A percentile compares a stretch with the other conserved stretches of the same genome.
phyloP scores from a whole-genome alignment of 2,888 invertebrate species.

The Gortyna flavago region DNA sequence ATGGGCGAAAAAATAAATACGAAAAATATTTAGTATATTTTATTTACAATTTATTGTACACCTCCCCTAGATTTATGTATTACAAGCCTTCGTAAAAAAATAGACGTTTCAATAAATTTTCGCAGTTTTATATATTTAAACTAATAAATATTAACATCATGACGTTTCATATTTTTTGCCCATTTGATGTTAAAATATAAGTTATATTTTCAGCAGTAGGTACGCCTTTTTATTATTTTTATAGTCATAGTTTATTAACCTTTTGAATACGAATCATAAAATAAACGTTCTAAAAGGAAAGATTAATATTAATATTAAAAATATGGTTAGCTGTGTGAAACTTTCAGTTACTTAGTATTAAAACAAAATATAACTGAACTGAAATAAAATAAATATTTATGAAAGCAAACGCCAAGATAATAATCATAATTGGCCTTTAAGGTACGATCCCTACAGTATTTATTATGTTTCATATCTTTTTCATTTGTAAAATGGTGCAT shows the following conservation, averaged over 20 bases:
- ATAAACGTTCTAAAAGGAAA: not conserved
- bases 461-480: constrained; percentile 38
- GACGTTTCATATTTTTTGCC: not conserved
- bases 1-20: constrained; percentile 6
- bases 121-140: not conserved
- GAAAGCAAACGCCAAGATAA: constrained; percentile 48
- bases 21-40: constrained; percentile 21
- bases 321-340: not conserved
- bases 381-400: constrained; percentile 53
- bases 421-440: constrained; percentile 48
- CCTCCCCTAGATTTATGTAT: constrained; percentile 34
- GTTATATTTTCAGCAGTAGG: not conserved
- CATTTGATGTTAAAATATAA: not conserved
- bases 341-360: not conserved
- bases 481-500: constrained; percentile 8
- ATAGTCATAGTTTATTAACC: not conserved
- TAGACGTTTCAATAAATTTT: constrained; percentile 15
- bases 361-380: constrained; percentile 25
- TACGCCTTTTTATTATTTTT: not conserved
- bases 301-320: constrained; percentile 7
- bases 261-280: not conserved
- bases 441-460: constrained; percentile 35
- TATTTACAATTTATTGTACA: constrained; percentile 29
- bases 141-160: constrained; percentile 22
- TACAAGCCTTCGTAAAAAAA: constrained; percentile 1